phyloP scores from a whole-genome alignment of 2,888 invertebrate species.

The Paralinhomoeus sp. region DNA sequence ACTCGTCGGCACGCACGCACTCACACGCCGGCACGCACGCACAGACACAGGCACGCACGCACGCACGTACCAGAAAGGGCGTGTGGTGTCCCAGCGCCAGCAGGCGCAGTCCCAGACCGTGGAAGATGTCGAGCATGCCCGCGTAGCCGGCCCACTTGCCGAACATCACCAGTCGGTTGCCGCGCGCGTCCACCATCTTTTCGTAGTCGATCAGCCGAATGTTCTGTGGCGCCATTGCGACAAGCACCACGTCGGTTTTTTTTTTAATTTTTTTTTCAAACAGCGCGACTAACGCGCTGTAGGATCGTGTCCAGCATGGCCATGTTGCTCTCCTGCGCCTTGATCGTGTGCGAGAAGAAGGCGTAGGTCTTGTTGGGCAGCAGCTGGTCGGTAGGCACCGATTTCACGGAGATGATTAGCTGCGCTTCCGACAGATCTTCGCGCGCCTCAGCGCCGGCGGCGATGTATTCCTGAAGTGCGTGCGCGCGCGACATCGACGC shows the following conservation, averaged over 20 bases:
- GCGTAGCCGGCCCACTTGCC: conserved; percentile 95
- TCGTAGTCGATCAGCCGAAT: conserved; percentile 93
- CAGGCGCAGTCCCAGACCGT: conserved; percentile 74
- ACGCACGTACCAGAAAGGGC: conserved; percentile 97
- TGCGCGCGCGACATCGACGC: too few species aligned
- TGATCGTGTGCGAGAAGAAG: conserved; percentile 96
- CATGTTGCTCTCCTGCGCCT: conserved; percentile 96
- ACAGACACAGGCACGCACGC: too few species aligned
- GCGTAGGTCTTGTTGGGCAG: conserved; percentile 92
- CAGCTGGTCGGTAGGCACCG: conserved; percentile 47
- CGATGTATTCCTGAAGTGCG: conserved; percentile 54
- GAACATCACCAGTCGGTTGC: conserved; percentile 82
- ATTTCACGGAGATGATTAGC: conserved; percentile 91
- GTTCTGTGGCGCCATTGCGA: too few species aligned
- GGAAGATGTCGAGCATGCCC: conserved; percentile 92
- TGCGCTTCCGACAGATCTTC: conserved; percentile 90
- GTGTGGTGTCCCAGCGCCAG: conserved; percentile 93
- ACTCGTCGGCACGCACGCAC: too few species aligned
- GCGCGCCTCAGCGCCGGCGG: conserved; percentile 69
- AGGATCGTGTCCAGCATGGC: conserved; percentile 76
- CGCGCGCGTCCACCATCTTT: conserved; percentile 64
- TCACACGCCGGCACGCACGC: too few species aligned
- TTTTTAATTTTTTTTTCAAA: too few species aligned
- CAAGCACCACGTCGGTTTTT: too few species aligned
- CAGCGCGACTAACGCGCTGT: conserved; percentile 38